These are phyloP conservation scores for Neoascia interrupta DNA, from an alignment of 2,888 invertebrate species.

Conservation along the genomic window DNA sequence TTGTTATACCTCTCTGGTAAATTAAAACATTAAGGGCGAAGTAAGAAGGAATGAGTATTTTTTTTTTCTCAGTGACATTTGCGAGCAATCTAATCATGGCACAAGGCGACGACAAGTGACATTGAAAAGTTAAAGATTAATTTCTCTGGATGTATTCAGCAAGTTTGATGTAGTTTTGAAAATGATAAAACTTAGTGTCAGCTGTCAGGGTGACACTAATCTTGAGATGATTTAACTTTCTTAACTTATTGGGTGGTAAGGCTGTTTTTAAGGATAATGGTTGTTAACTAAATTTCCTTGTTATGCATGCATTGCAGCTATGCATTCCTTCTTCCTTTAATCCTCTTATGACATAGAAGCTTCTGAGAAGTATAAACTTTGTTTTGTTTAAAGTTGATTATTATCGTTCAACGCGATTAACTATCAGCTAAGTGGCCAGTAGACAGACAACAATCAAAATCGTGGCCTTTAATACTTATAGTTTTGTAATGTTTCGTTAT, in stretches of 20 bases:
- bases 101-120: conserved; percentile 39
- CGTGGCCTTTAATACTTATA: too few relatives aligned
- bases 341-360: too few relatives aligned
- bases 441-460: too few relatives aligned
- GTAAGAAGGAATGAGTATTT: background rate
- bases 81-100: conserved; percentile 40
- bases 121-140: conserved; percentile 53
- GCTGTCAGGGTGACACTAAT: conserved; percentile 1
- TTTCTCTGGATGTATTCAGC: conserved; percentile 36
- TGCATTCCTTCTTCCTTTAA: too few relatives aligned
- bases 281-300: too few relatives aligned
- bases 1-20: conserved; percentile 21
- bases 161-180: conserved; percentile 16
- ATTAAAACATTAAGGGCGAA: conserved; percentile 57
- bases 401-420: too few relatives aligned
- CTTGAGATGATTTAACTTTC: background rate
- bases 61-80: conserved; percentile 34
- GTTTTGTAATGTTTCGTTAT: too few relatives aligned
- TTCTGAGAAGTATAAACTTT: too few relatives aligned
- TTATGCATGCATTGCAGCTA: too few relatives aligned
- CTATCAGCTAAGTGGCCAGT: too few relatives aligned
- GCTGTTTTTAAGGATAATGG: too few relatives aligned
- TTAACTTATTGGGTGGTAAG: background rate
- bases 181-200: conserved; percentile 19
- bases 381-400: too few relatives aligned